These are phyloP conservation scores for Gobionotothen gibberifrons DNA, from an alignment of 2,797 vertebrate genomes.

Conservation along the genomic window DNA sequence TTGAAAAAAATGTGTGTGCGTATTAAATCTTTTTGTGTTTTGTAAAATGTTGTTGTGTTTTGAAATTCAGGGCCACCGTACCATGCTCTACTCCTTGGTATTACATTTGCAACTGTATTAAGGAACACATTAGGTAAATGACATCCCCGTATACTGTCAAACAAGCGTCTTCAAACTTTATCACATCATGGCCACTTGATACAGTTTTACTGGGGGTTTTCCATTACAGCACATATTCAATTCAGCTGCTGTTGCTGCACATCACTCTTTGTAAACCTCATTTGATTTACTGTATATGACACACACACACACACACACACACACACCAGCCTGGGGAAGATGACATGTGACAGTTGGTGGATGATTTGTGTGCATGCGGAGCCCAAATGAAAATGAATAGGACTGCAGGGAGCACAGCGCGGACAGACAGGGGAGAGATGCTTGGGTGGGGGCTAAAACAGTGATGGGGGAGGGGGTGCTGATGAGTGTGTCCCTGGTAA, in stretches of 20 bases:
- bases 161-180: background rate
- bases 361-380: conserved; percentile 61
- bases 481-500: too few relatives aligned
- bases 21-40: too few relatives aligned
- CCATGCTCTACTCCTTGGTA: background rate
- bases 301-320: too few relatives aligned
- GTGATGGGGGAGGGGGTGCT: too few relatives aligned
- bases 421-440: conserved; percentile 39
- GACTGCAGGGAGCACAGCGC: conserved; percentile 50
- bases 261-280: conserved; percentile 37
- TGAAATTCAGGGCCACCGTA: too few relatives aligned
- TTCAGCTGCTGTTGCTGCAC: conserved; percentile 32
- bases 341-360: conserved; percentile 63
- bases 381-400: conserved; percentile 74
- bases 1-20: too few relatives aligned
- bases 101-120: background rate
- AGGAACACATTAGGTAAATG: background rate
- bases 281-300: background rate
- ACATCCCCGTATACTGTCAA: conserved; percentile 1
- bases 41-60: too few relatives aligned
- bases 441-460: background rate
- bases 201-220: conserved; percentile 46
- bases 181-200: conserved; percentile 11
- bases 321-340: too few relatives aligned
- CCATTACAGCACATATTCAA: conserved; percentile 38